Percentiles rank a stretch among this genome's conserved stretches.
phyloP scores from a whole-genome alignment of 2,113 vertebrate genomes.

The Oceanodroma tethys region DNA sequence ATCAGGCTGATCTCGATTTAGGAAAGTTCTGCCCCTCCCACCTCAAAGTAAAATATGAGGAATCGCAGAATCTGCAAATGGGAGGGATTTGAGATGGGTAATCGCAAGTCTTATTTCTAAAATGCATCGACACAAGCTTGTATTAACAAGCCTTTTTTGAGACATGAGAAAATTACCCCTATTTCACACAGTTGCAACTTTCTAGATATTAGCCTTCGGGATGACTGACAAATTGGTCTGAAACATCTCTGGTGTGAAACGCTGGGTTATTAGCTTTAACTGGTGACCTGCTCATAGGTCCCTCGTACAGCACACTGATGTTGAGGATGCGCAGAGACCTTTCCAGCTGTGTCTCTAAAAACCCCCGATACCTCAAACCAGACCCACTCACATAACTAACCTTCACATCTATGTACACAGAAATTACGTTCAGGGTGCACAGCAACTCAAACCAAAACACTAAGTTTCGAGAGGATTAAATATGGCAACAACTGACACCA shows the following conservation, averaged over 20 bases:
- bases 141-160: background rate
- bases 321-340: background rate
- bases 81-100: background rate
- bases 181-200: rapidly evolving
- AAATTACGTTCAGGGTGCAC: rapidly evolving
- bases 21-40: background rate
- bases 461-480: background rate
- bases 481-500: background rate
- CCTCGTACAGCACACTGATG: background rate
- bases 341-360: background rate
- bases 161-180: background rate
- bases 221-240: background rate
- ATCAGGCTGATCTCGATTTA: background rate
- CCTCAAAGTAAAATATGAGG: background rate
- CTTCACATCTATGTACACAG: rapidly evolving
- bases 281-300: background rate
- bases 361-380: background rate
- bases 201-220: background rate
- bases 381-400: rapidly evolving
- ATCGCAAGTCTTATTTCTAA: background rate
- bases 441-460: background rate
- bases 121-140: background rate
- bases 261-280: background rate
- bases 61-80: background rate
- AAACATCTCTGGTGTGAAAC: background rate